phyloP scores from a whole-genome alignment of 2,888 invertebrate genomes.

The Toxonevra muliebris region DNA sequence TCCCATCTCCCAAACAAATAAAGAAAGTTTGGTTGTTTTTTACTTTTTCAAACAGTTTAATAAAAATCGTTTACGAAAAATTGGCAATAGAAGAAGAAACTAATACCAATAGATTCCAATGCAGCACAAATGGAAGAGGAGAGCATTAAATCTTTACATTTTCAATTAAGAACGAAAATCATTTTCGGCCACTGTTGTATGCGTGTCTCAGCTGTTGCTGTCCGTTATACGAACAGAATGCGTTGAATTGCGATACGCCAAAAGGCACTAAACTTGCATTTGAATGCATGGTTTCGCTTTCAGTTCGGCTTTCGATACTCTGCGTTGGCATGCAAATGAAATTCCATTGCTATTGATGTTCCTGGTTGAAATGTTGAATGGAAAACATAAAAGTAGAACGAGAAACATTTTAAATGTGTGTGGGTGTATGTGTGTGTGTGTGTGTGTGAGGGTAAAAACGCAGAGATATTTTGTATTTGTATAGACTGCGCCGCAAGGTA shows the following conservation, averaged over 20 bases:
- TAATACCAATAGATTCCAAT: background rate
- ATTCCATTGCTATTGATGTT: conserved; percentile 26
- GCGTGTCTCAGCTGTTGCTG: too few species aligned
- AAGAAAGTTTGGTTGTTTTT: background rate
- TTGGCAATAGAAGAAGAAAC: background rate
- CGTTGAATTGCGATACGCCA: too few species aligned
- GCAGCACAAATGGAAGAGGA: conserved; percentile 1
- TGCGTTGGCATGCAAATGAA: conserved; percentile 30
- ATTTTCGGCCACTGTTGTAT: too few species aligned
- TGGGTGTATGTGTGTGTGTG: too few species aligned
- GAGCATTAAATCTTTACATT: conserved; percentile 30
- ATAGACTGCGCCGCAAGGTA: background rate
- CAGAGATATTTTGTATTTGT: background rate
- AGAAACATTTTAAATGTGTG: too few species aligned
- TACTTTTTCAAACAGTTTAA: background rate
- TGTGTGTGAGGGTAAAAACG: too few species aligned
- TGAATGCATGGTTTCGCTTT: conserved; percentile 4
- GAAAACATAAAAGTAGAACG: background rate
- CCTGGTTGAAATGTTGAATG: background rate
- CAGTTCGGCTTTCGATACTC: background rate
- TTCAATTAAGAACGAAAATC: conserved; percentile 28
- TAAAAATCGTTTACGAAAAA: background rate
- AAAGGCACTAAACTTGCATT: too few species aligned
- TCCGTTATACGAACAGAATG: too few species aligned
- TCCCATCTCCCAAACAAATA: background rate